Percentiles rank a stretch among this genome's conserved stretches.
Evolutionary conservation across 2,113 vertebrate genomes (phyloP).

Genomic region (Panthera leo): DNA sequence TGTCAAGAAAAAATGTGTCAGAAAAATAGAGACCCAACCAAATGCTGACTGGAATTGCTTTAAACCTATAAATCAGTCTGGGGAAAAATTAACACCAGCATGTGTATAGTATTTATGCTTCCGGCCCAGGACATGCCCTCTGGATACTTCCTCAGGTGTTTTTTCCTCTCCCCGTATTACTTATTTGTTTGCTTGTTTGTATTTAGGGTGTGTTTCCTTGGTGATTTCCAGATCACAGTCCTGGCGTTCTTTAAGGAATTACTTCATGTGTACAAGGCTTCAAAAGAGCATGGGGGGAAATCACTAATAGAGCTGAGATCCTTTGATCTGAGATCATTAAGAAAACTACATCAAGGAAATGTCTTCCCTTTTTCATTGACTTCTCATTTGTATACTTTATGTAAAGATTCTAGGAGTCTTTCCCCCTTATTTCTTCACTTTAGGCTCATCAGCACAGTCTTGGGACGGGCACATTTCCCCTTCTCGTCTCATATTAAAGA

Average conservation of each 20-base stretch:
- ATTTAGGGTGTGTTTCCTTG: not conserved
- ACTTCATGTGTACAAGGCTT: constrained; percentile 11
- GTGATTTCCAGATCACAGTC: not conserved
- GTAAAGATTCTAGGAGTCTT: not conserved
- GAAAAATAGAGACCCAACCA: not conserved
- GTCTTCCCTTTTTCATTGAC: not conserved
- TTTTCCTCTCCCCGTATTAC: not conserved
- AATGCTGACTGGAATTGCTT: not conserved
- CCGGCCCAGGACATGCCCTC: not conserved
- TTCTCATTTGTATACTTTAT: not conserved
- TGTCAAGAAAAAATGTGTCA: not conserved
- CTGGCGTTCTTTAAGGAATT: constrained; percentile 24
- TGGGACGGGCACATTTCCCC: not conserved
- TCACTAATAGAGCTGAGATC: not conserved
- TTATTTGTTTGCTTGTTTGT: not conserved
- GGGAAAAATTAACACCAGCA: not conserved
- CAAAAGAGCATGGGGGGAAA: not conserved
- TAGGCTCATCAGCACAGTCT: not conserved
- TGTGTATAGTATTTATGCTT: not conserved
- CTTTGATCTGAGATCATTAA: constrained; percentile 59
- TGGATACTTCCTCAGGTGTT: not conserved
- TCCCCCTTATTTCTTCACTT: not conserved
- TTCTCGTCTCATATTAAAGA: not conserved
- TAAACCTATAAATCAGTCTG: not conserved
- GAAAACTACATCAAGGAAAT: constrained; percentile 57